Percentiles rank a stretch among this genome's conserved stretches.
These are phyloP conservation scores for Macropus fuliginosus DNA, from an alignment of 2,797 vertebrate genomes.

Conservation along the genomic window DNA sequence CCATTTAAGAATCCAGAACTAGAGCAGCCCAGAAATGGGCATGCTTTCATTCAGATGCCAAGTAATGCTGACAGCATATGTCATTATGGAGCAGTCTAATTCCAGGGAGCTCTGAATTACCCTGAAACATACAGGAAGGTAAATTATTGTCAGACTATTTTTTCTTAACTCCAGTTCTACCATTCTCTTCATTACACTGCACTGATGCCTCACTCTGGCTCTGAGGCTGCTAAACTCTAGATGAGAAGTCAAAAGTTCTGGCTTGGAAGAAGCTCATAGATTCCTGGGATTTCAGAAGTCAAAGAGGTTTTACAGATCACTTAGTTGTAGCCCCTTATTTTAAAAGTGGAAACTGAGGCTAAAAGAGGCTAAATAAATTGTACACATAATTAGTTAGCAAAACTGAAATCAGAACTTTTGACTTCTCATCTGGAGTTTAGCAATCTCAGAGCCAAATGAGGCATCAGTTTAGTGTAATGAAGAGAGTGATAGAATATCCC, in stretches of 20 bases:
- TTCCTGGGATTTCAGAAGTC: not conserved
- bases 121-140: not conserved
- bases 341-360: not conserved
- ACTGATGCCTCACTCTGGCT: not conserved
- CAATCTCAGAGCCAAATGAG: too few relatives aligned
- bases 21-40: not conserved
- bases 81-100: not conserved
- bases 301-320: not conserved
- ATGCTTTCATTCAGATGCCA: constrained; percentile 1
- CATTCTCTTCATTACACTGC: not conserved
- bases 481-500: not conserved
- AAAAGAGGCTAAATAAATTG: not conserved
- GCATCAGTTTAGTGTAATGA: too few relatives aligned
- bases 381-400: not conserved
- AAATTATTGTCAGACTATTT: not conserved
- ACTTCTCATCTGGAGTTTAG: too few relatives aligned
- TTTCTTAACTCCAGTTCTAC: not conserved
- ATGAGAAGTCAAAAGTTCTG: not conserved
- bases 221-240: not conserved
- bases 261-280: constrained; percentile 6
- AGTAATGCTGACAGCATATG: not conserved
- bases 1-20: not conserved
- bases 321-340: not conserved
- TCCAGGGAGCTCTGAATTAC: not conserved
- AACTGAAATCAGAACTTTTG: too few relatives aligned